Evolutionary conservation across 2,113 vertebrate species (phyloP).

Genomic region (Datnioides undecimradiatus): DNA sequence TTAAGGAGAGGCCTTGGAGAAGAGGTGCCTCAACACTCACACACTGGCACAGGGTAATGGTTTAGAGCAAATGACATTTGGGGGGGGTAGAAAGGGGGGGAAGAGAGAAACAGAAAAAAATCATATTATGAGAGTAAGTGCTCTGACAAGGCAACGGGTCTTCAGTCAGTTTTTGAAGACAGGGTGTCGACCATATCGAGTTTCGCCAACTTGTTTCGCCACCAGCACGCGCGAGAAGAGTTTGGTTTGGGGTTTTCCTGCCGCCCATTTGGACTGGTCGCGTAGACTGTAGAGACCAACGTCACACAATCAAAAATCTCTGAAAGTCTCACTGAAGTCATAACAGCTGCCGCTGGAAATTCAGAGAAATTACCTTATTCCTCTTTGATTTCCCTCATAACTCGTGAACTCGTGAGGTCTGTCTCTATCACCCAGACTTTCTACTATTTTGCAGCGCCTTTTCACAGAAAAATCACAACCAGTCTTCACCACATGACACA

Average conservation of each 20-base stretch:
- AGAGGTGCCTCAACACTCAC: background rate
- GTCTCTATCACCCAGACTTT: background rate
- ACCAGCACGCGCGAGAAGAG: background rate
- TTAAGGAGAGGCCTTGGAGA: slow-evolving; percentile 5
- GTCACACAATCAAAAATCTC: background rate
- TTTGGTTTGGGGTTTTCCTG: background rate
- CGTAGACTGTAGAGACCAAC: too few relatives aligned
- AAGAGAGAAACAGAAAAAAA: background rate
- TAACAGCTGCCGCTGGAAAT: background rate
- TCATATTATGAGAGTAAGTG: background rate
- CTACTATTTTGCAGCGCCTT: background rate
- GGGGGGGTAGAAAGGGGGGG: too few relatives aligned
- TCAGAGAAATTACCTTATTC: background rate
- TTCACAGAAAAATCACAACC: too few relatives aligned
- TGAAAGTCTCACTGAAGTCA: background rate
- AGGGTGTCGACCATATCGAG: background rate
- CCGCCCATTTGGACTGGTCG: background rate
- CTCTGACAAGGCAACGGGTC: background rate
- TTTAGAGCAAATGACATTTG: background rate
- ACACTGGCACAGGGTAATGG: too few relatives aligned
- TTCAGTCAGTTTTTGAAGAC: background rate
- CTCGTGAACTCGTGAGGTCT: background rate
- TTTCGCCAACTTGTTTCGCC: too few relatives aligned
- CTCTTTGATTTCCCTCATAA: background rate
- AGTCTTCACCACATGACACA: background rate